These are phyloP conservation scores for Mionectes olivaceus DNA, from an alignment of 2,797 vertebrate species.

Conservation along the genomic window DNA sequence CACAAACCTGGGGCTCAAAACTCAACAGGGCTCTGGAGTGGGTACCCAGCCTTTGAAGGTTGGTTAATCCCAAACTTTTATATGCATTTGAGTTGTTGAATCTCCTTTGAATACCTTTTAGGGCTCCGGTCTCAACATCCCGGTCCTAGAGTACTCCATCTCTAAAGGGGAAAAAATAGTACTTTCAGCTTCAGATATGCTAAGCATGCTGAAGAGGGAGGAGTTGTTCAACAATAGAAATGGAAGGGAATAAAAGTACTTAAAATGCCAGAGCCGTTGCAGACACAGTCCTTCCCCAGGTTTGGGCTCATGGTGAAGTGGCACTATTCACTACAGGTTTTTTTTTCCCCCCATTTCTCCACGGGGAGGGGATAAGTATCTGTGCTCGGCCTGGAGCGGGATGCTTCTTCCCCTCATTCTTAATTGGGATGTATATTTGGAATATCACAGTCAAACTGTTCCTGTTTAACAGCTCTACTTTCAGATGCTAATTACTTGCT, in stretches of 20 bases:
- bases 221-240: background rate
- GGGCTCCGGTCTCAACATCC: fast-evolving
- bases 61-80: background rate
- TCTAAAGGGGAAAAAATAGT: background rate
- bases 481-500: background rate
- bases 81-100: background rate
- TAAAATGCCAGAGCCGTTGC: background rate
- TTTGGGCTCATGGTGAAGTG: background rate
- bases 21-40: background rate
- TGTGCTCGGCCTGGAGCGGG: background rate
- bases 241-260: background rate
- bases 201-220: background rate
- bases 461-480: background rate
- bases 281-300: background rate
- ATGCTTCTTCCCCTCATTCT: background rate
- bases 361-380: background rate
- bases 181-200: background rate
- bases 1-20: background rate
- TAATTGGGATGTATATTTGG: background rate
- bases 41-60: background rate
- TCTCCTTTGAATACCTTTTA: background rate
- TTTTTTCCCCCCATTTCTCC: background rate
- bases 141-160: background rate
- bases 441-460: background rate
- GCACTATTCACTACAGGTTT: background rate